Evolutionary conservation across 2,797 vertebrate species (phyloP).

Genomic region (Ambastaia sidthimunki): DNA sequence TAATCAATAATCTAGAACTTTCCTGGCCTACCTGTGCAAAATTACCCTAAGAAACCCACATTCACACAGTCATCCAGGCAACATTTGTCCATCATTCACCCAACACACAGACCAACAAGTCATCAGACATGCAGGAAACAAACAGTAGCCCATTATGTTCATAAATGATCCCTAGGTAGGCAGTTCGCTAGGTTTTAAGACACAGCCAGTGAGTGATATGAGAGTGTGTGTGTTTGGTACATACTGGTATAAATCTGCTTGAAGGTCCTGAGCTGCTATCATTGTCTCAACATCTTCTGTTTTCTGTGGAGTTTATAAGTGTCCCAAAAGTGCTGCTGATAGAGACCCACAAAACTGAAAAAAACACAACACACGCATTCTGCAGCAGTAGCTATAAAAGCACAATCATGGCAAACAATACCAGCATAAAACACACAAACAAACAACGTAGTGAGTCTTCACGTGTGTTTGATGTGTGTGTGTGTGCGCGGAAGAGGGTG

Average conservation of each 20-base stretch:
- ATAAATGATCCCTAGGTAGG: neutral
- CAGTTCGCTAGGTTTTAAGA: neutral
- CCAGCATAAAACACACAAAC: slow-evolving; percentile 41
- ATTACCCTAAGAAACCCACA: no score
- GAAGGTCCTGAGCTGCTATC: slow-evolving; percentile 77
- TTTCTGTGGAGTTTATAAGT: slow-evolving; percentile 56
- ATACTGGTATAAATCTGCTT: slow-evolving; percentile 74
- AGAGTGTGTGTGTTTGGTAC: slow-evolving; percentile 22
- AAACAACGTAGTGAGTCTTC: neutral
- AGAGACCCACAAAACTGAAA: slow-evolving; percentile 6
- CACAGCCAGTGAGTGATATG: neutral
- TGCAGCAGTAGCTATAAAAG: slow-evolving; percentile 43
- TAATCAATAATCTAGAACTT: no score
- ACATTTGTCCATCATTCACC: neutral
- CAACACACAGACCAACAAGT: neutral
- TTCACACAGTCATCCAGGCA: neutral
- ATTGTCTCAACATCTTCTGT: slow-evolving; percentile 77
- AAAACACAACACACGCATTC: neutral
- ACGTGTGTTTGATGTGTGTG: no score
- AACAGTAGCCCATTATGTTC: neutral
- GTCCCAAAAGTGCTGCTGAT: slow-evolving; percentile 28
- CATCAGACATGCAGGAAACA: neutral
- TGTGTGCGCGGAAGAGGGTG: neutral
- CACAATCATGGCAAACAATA: slow-evolving; percentile 59
- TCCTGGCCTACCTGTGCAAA: no score